Evolutionary conservation across 2,113 vertebrate species (phyloP).

Genomic region (Xenus cinereus): DNA sequence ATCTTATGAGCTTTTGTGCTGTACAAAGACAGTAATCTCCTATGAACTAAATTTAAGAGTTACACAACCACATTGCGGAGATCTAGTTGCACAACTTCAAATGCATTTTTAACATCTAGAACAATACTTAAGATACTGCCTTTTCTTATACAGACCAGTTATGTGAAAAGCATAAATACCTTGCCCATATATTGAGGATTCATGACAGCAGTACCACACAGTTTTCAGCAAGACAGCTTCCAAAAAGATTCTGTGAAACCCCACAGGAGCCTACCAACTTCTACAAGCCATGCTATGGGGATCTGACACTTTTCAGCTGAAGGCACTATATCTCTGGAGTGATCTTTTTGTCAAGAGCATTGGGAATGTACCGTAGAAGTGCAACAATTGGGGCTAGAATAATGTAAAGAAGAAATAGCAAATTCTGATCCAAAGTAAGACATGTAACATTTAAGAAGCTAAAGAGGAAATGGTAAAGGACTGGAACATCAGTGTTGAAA

Average conservation of each 20-base stretch:
- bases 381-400: slow-evolving; percentile 69
- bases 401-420: slow-evolving; percentile 69
- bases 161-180: slow-evolving; percentile 34
- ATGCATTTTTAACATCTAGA: neutral
- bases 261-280: slow-evolving; percentile 60
- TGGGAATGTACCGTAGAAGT: slow-evolving; percentile 66
- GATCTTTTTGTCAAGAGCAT: slow-evolving; percentile 75
- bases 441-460: slow-evolving; percentile 52
- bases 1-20: neutral
- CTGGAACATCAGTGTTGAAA: slow-evolving; percentile 23
- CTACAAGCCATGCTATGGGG: slow-evolving; percentile 50
- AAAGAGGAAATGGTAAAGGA: slow-evolving; percentile 60
- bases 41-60: neutral
- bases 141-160: neutral
- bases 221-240: slow-evolving; percentile 48
- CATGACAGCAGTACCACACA: slow-evolving; percentile 41
- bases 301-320: slow-evolving; percentile 68
- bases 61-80: neutral
- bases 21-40: neutral
- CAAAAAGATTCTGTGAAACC: slow-evolving; percentile 67
- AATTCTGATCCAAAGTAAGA: slow-evolving; percentile 58
- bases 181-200: slow-evolving; percentile 58
- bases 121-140: neutral
- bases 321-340: slow-evolving; percentile 66
- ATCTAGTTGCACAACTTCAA: neutral